These are phyloP conservation scores for Sebastes diploproa DNA, from an alignment of 2,797 vertebrate species.

Conservation along the genomic window DNA sequence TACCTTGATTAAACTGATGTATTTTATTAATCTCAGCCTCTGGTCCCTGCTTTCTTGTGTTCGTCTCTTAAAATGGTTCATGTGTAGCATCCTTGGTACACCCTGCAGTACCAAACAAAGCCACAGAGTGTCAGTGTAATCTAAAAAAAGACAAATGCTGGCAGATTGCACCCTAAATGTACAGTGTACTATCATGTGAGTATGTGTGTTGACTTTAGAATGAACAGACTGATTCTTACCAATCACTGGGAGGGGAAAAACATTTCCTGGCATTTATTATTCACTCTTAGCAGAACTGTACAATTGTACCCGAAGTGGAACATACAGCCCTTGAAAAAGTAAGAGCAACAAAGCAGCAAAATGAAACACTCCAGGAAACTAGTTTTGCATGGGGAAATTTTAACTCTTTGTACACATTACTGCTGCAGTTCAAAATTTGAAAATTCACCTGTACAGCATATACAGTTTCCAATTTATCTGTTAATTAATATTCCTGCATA, in stretches of 20 bases:
- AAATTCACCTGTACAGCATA: conserved; percentile 97
- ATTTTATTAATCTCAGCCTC: conserved; percentile 40
- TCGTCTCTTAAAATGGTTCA: background rate
- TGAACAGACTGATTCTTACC: background rate
- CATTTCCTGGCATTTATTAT: conserved; percentile 87
- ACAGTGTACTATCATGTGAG: background rate
- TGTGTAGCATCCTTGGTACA: background rate
- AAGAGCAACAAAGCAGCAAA: conserved; percentile 97
- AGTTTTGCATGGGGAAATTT: conserved; percentile 89
- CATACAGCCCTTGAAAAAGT: conserved; percentile 88
- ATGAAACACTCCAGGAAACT: conserved; percentile 90
- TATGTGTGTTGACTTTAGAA: background rate
- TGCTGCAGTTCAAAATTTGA: conserved; percentile 90
- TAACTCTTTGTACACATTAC: conserved; percentile 92
- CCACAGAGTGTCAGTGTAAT: conserved; percentile 55
- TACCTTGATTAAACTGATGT: conserved; percentile 56
- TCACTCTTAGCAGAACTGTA: conserved; percentile 88
- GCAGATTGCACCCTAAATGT: background rate
- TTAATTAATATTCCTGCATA: conserved; percentile 96
- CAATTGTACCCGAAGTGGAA: conserved; percentile 92
- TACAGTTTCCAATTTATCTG: conserved; percentile 91
- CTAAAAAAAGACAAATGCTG: background rate
- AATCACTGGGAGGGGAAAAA: conserved; percentile 40
- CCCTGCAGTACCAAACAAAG: conserved; percentile 27
- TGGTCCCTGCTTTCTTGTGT: background rate